Conservation (phyloP, 2,888 invertebrate genomes). For the Dicycla oo region DNA sequence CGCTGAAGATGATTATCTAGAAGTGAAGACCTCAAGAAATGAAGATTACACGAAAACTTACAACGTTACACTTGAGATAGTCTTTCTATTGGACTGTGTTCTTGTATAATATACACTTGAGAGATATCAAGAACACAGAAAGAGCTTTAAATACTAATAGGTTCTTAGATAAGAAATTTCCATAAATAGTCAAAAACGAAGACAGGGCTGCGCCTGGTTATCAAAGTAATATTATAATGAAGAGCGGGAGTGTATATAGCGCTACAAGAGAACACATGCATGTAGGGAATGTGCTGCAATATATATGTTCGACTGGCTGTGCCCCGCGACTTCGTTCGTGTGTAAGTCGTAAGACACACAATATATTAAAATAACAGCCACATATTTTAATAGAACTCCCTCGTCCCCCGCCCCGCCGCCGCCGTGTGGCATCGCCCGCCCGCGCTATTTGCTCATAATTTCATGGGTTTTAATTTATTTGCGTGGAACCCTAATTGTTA, state of each 20-base stretch:
- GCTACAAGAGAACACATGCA: neutral
- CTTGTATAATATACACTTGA: constrained; percentile 38
- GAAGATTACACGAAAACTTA: constrained; percentile 56
- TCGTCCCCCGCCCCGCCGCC: too few relatives aligned
- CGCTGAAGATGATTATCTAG: constrained; percentile 45
- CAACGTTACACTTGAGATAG: constrained; percentile 48
- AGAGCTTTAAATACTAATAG: constrained; percentile 34
- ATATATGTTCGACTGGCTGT: constrained; percentile 21
- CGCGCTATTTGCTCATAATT: too few relatives aligned
- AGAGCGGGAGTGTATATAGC: neutral
- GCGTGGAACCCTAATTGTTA: too few relatives aligned
- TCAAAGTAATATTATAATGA: constrained; percentile 25
- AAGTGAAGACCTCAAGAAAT: constrained; percentile 51
- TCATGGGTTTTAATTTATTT: too few relatives aligned
- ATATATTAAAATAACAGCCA: too few relatives aligned
- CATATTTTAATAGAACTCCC: too few relatives aligned
- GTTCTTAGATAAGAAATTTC: constrained; percentile 21
- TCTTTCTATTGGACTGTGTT: constrained; percentile 31
- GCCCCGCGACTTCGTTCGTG: too few relatives aligned
- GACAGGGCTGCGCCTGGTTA: neutral
- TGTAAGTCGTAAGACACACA: too few relatives aligned
- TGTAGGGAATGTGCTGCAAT: constrained; percentile 3
- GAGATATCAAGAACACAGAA: constrained; percentile 38
- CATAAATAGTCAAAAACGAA: constrained; percentile 20
- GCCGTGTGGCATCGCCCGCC: too few relatives aligned